Evolutionary conservation across 1,140 invertebrate species (phyloP), one percentile per base, ranked within the genome.

Genomic region (Samia ricini): DNA sequence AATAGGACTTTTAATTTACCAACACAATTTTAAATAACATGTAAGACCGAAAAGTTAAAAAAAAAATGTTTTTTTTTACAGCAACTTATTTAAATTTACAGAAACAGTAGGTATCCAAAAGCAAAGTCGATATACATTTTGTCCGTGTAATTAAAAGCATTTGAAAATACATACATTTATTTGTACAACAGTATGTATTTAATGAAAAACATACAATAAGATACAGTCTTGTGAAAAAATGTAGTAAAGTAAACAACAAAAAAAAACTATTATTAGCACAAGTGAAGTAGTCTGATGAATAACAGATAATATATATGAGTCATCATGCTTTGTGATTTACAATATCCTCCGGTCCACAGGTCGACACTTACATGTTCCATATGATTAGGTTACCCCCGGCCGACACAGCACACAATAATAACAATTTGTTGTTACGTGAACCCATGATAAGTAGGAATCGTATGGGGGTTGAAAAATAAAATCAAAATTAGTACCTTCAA

Each of bases 401-500:
- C 72, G 76, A 76, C 72, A 60, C 76, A 75, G 74, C 76, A 23
- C 51, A 7, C 81, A 79, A 79, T 74, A 71, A 75, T 76, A 83
- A 73, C 74, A 79, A 70, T 81, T 74, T 72, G 77, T 80, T 74
- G 80, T 78, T 74, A 83, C 75, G 76, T 82, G 74, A 70, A 85
- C 83, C 84, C 85, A 74, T 81, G 79, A 85, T 86, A 86, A 76
- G 80, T 86, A 73, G 78, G 85, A 79, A 80, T 83, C 81, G 80
- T 80, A 74, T 61, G 71, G 71, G 79, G 75, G 68, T 85, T 81
- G 84, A 77, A 89, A 74, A 56, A 85, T 71, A 89, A 88, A 88
- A 89, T 81, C 59, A 85, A 22, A 83, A 89, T 88, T 88, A 90
- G 85, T 87, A 88, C 76, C 79, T 81, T 77, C 77, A 81, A 80